Conservation (phyloP, 2,113 vertebrate species). For the Drymodes brunneopygia region DNA sequence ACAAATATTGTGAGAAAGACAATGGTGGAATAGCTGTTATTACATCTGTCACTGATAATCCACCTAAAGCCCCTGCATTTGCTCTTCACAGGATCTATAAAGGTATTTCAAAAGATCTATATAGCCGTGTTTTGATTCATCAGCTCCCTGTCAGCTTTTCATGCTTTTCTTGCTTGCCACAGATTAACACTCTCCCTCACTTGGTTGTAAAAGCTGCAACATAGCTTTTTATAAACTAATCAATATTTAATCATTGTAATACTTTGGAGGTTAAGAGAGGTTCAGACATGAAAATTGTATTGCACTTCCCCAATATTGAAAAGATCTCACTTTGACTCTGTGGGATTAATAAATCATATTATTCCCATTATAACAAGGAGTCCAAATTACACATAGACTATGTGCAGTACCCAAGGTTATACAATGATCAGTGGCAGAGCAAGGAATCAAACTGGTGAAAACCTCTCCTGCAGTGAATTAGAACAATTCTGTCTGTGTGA, state of each 20-base stretch:
- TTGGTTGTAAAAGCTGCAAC: not conserved
- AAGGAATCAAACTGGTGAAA: not conserved
- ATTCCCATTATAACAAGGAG: not conserved
- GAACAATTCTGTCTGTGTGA: not conserved
- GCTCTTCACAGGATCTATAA: not conserved
- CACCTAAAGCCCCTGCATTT: not conserved
- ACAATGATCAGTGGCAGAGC: not conserved
- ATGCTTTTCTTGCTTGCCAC: not conserved
- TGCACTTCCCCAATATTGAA: not conserved
- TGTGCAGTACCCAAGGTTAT: not conserved
- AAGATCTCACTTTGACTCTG: not conserved
- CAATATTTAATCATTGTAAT: conserved; percentile 61
- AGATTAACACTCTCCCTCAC: not conserved
- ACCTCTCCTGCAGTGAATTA: not conserved
- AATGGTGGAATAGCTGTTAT: not conserved
- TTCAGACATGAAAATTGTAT: conserved; percentile 34
- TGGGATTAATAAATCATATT: conserved; percentile 28
- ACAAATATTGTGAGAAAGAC: not conserved
- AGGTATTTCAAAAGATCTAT: not conserved
- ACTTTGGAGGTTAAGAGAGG: conserved; percentile 44
- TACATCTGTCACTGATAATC: not conserved
- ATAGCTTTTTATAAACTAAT: conserved; percentile 43
- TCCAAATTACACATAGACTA: not conserved
- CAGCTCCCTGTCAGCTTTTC: not conserved
- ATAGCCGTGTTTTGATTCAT: not conserved